Conservation (phyloP, 2,113 vertebrate species). For the Notechis scutatus region DNA sequence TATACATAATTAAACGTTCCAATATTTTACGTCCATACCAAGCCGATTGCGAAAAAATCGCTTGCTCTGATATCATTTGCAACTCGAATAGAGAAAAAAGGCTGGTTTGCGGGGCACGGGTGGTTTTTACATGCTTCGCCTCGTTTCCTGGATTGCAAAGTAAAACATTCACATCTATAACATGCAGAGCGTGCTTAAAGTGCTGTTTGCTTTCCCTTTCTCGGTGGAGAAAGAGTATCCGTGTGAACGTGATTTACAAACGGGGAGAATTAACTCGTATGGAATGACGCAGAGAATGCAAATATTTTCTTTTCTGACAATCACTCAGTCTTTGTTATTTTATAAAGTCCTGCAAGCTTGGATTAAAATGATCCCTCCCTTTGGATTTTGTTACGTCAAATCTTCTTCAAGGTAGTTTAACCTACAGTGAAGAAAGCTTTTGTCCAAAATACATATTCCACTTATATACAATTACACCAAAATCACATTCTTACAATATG, state of each 20-base stretch:
- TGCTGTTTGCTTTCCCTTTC: not conserved
- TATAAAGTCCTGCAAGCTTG: not conserved
- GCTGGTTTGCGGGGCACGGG: not conserved
- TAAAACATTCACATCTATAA: not conserved
- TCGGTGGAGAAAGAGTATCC: not conserved
- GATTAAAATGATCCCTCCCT: not conserved
- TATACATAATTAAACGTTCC: not conserved
- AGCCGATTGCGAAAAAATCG: not conserved
- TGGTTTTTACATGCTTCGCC: not conserved
- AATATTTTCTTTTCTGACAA: not conserved
- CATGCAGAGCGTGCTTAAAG: not conserved
- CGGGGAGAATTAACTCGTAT: not conserved
- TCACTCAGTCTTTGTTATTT: not conserved
- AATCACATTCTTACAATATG: not conserved
- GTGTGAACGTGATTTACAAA: not conserved
- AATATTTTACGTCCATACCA: not conserved
- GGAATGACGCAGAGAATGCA: not conserved
- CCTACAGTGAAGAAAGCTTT: not conserved
- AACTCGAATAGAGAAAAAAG: not conserved
- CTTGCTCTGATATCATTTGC: not conserved
- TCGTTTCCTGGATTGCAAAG: not conserved
- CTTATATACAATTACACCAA: not conserved
- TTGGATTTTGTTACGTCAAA: not conserved
- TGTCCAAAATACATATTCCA: not conserved
- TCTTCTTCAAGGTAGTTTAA: not conserved